These are phyloP conservation scores for Nemotelus nigrinus DNA, from an alignment of 2,888 invertebrate genomes.

Conservation along the genomic window DNA sequence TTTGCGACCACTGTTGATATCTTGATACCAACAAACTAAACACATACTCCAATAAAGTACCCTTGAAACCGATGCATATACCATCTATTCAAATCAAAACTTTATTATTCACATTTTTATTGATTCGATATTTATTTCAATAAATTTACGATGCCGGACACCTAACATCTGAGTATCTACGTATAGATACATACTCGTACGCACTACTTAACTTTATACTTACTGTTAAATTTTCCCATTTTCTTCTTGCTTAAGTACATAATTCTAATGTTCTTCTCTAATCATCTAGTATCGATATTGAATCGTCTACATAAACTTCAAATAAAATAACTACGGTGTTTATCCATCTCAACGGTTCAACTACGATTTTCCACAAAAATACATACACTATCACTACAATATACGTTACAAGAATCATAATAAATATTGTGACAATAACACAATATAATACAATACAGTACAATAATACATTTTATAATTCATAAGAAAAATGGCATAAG, in stretches of 20 bases:
- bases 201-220: no score
- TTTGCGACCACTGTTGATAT: no score
- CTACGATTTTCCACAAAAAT: conserved; percentile 7
- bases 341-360: background rate
- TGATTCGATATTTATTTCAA: conserved; percentile 20
- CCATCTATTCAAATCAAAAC: background rate
- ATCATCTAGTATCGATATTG: background rate
- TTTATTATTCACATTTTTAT: background rate
- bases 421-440: no score
- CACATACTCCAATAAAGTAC: no score
- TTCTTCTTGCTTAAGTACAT: no score
- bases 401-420: background rate
- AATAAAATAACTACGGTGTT: conserved; percentile 8
- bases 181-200: background rate
- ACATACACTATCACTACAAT: conserved; percentile 1
- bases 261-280: no score
- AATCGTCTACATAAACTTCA: conserved; percentile 6
- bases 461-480: conserved; percentile 16
- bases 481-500: conserved; percentile 50
- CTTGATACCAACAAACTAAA: no score
- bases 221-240: no score
- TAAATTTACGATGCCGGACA: conserved; percentile 16
- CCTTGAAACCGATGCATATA: no score
- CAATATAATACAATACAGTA: no score
- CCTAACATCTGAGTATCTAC: conserved; percentile 29